Evolutionary conservation across 2,888 invertebrate species (phyloP).

Genomic region (Siphlonurus alternatus): DNA sequence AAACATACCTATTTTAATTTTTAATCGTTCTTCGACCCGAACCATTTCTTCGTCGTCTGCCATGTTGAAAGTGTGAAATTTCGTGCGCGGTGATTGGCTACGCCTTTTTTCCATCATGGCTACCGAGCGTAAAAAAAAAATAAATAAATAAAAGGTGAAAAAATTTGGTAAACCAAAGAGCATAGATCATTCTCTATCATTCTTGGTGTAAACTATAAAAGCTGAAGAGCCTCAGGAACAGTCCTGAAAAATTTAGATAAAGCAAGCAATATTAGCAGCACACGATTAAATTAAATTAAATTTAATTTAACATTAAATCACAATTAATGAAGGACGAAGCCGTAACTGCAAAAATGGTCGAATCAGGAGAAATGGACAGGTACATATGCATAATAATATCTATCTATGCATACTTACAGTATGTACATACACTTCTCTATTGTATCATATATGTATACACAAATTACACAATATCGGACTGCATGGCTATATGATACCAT

Average conservation of each 20-base stretch:
- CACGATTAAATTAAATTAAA: neutral
- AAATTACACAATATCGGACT: no score
- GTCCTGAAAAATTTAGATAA: neutral
- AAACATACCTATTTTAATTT: constrained; percentile 85
- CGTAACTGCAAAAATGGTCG: neutral
- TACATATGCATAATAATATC: no score
- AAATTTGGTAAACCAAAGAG: neutral
- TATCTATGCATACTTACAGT: no score
- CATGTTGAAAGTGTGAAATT: constrained; percentile 42
- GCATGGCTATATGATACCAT: no score
- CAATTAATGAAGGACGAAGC: no score
- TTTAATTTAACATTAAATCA: neutral
- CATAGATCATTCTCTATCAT: neutral
- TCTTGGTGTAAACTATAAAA: neutral
- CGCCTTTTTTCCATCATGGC: neutral
- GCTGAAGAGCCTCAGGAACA: neutral
- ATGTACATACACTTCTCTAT: no score
- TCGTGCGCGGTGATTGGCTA: neutral
- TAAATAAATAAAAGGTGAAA: neutral
- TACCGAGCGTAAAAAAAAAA: neutral
- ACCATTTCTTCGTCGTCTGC: constrained; percentile 81
- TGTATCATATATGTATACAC: no score
- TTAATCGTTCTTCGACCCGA: constrained; percentile 82
- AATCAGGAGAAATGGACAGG: neutral
- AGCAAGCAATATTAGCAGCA: neutral